A percentile compares a stretch with the other conserved stretches of the same genome.
phyloP scores from a whole-genome alignment of 2,113 vertebrate species.

The Notiomystis cincta region DNA sequence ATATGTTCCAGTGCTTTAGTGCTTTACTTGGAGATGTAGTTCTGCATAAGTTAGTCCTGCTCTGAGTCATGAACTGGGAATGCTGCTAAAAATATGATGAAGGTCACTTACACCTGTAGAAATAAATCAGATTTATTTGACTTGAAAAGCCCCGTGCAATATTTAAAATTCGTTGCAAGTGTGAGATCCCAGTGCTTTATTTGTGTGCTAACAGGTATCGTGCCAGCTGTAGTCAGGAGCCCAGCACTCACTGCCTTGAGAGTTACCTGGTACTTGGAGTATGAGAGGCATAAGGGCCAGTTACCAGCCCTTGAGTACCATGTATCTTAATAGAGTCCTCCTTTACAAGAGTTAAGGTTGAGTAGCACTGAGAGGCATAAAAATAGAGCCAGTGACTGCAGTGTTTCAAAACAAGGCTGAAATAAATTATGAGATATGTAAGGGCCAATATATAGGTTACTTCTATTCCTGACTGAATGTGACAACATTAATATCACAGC shows the following conservation, averaged over 20 bases:
- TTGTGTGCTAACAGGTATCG: not conserved
- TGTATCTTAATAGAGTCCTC: not conserved
- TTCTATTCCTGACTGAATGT: not conserved
- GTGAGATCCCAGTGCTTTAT: not conserved
- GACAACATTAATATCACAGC: not conserved
- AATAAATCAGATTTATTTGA: not conserved
- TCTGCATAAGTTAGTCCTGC: not conserved
- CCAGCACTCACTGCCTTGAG: accelerated
- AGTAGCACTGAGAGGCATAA: not conserved
- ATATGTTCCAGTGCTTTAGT: not conserved
- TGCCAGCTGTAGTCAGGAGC: accelerated
- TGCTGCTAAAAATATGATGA: not conserved
- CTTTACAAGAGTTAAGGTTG: not conserved
- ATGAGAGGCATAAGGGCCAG: not conserved
- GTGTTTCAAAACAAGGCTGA: not conserved
- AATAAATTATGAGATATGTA: not conserved
- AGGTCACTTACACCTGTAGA: not conserved
- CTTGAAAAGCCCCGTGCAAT: not conserved
- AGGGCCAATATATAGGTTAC: not conserved
- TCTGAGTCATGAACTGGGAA: not conserved
- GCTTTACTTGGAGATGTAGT: not conserved
- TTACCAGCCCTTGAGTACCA: not conserved
- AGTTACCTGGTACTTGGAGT: not conserved
- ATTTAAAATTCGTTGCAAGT: not conserved
- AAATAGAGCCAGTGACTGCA: not conserved